Conservation (phyloP, 2,888 invertebrate species). For the Melinopterus prodromus region DNA sequence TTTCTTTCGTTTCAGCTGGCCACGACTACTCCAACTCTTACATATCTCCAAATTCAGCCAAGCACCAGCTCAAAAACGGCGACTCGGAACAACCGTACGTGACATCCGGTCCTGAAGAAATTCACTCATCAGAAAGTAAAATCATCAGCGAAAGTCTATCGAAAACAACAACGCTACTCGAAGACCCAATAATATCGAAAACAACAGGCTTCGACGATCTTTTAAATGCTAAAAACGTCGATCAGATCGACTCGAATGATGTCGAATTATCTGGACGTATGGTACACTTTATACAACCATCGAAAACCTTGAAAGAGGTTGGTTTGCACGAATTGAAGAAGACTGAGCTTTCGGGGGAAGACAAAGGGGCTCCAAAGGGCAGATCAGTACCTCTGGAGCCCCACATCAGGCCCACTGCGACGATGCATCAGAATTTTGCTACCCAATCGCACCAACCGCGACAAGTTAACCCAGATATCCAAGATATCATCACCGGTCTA, state of each 20-base stretch:
- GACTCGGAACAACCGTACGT: conserved; percentile 40
- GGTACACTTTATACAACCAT: conserved; percentile 64
- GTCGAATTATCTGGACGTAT: conserved; percentile 59
- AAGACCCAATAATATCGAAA: conserved; percentile 65
- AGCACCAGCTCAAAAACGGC: conserved; percentile 41
- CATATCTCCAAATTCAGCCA: conserved; percentile 73
- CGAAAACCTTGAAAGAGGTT: conserved; percentile 63
- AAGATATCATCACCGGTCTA: conserved; percentile 90
- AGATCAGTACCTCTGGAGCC: conserved; percentile 73
- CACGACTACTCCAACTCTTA: conserved; percentile 72
- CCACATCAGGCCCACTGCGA: conserved; percentile 63
- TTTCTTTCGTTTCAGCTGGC: conserved; percentile 31
- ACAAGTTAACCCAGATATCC: conserved; percentile 80
- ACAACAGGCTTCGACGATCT: conserved; percentile 62
- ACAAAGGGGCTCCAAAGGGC: conserved; percentile 76
- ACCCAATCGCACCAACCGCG: conserved; percentile 64
- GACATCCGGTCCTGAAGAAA: conserved; percentile 50
- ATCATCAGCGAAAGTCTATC: conserved; percentile 53
- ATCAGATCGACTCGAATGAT: conserved; percentile 61
- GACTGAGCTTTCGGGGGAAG: conserved; percentile 72
- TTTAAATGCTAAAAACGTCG: conserved; percentile 64
- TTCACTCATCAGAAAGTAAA: conserved; percentile 42
- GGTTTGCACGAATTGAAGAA: conserved; percentile 40
- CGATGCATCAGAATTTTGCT: conserved; percentile 65
- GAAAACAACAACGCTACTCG: background rate